Evolutionary conservation across 2,888 invertebrate genomes (phyloP).

Genomic region (Pyrgus malvae): DNA sequence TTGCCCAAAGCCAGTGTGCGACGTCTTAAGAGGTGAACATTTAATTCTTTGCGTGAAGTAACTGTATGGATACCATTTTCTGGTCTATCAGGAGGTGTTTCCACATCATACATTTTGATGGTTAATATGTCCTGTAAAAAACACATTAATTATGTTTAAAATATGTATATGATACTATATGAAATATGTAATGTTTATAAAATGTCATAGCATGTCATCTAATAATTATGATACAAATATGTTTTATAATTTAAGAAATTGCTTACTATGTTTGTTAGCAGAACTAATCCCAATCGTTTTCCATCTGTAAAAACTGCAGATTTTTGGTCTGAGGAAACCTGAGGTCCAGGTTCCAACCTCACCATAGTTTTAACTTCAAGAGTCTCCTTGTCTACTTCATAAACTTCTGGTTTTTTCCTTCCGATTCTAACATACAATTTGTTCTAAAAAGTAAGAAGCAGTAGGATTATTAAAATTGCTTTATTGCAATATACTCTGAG

Average conservation of each 20-base stretch:
- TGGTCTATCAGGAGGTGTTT: conserved; percentile 41
- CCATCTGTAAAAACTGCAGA: conserved; percentile 71
- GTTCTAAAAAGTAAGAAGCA: conserved; percentile 74
- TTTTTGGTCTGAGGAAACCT: conserved; percentile 56
- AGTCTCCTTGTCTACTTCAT: conserved; percentile 68
- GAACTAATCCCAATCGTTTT: conserved; percentile 75
- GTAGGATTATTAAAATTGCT: neutral
- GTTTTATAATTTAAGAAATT: neutral
- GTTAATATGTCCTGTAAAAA: conserved; percentile 59
- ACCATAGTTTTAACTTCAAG: conserved; percentile 60
- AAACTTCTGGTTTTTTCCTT: conserved; percentile 71
- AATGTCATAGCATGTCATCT: neutral
- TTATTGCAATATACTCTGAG: too few relatives aligned
- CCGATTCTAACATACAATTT: conserved; percentile 90
- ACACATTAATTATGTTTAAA: neutral
- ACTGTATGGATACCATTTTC: conserved; percentile 48
- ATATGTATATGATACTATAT: neutral
- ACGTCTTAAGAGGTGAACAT: conserved; percentile 64
- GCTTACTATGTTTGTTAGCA: conserved; percentile 48
- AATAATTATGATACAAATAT: neutral
- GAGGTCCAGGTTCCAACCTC: conserved; percentile 57
- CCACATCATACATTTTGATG: conserved; percentile 65
- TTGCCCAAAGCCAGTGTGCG: conserved; percentile 63
- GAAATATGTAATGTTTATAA: too few relatives aligned
- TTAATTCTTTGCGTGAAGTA: conserved; percentile 56